Evolutionary conservation across 2,888 invertebrate genomes (phyloP).

Genomic region (Drosophila aldrichi): DNA sequence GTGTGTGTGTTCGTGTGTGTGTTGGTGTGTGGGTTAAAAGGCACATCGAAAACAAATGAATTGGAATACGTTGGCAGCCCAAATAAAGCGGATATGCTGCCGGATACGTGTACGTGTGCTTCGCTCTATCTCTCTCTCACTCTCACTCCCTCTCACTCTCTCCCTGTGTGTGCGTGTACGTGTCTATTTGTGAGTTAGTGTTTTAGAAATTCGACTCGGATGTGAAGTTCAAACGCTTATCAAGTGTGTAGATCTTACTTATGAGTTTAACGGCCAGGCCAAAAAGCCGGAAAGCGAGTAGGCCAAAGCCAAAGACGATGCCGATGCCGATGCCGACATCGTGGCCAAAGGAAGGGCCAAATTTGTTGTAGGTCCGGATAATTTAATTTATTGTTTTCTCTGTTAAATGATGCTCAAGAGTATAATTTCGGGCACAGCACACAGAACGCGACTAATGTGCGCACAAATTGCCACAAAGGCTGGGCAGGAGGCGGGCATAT

Average conservation of each 20-base stretch:
- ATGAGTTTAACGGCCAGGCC: conserved; percentile 70
- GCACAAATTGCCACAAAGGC: conserved; percentile 70
- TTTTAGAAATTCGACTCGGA: conserved; percentile 76
- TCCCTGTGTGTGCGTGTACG: conserved; percentile 44
- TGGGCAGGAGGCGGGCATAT: conserved; percentile 18
- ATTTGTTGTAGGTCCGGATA: conserved; percentile 74
- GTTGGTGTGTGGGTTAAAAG: conserved; percentile 42
- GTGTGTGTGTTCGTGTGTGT: conserved; percentile 11
- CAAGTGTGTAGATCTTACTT: conserved; percentile 81
- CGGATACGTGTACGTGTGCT: conserved; percentile 52
- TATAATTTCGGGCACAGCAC: conserved; percentile 67
- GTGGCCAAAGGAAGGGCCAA: conserved; percentile 62
- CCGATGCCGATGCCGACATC: background rate
- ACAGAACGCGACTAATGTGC: conserved; percentile 75
- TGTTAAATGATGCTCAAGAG: conserved; percentile 81
- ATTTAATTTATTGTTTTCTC: conserved; percentile 81
- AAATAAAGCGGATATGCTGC: conserved; percentile 74
- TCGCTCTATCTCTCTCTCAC: conserved; percentile 4
- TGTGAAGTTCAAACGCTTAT: conserved; percentile 79
- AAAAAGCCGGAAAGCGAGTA: conserved; percentile 22
- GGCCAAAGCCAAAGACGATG: conserved; percentile 2
- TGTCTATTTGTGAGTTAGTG: conserved; percentile 80
- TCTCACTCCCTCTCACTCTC: background rate
- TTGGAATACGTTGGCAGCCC: conserved; percentile 74
- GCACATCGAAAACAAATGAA: conserved; percentile 76